phyloP scores from a whole-genome alignment of 2,888 invertebrate genomes.

The Xiphydria camelus region DNA sequence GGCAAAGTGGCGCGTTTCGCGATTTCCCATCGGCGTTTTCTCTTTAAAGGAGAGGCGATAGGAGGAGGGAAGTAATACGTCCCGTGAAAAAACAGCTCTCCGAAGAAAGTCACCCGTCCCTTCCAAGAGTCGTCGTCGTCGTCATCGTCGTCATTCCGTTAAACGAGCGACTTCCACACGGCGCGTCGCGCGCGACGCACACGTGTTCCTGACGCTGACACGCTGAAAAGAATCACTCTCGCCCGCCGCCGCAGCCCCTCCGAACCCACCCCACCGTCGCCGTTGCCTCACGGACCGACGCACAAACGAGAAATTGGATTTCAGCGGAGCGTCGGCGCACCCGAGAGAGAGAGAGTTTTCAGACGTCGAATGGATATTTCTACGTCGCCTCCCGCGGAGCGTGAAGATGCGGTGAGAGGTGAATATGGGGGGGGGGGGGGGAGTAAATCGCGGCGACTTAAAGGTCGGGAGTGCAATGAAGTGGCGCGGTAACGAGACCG shows the following conservation, averaged over 20 bases:
- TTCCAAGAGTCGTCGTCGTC: too few species aligned
- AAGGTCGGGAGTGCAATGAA: slow-evolving; percentile 24
- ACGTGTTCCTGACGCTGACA: slow-evolving; percentile 24
- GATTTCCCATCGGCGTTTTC: too few species aligned
- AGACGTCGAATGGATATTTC: neutral
- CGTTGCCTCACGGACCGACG: neutral
- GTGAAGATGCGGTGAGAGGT: neutral
- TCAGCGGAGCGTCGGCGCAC: too few species aligned
- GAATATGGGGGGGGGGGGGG: slow-evolving; percentile 9
- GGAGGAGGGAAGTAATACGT: slow-evolving; percentile 14
- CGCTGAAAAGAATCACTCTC: slow-evolving; percentile 12
- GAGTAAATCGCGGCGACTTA: slow-evolving; percentile 12
- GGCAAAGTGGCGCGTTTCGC: too few species aligned
- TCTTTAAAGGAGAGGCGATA: too few species aligned
- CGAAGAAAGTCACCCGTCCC: too few species aligned
- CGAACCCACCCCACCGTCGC: slow-evolving; percentile 1
- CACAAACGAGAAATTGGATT: slow-evolving; percentile 1
- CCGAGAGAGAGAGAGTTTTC: neutral
- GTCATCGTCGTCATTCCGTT: too few species aligned
- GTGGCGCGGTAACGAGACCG: slow-evolving; percentile 11
- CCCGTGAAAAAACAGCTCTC: too few species aligned
- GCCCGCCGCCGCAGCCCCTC: slow-evolving; percentile 8
- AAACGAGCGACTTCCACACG: slow-evolving; percentile 16
- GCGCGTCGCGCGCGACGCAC: too few species aligned
- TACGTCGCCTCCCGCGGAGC: neutral